Conservation (phyloP, 2,113 vertebrate species). For the Chloropsis hardwickii region DNA sequence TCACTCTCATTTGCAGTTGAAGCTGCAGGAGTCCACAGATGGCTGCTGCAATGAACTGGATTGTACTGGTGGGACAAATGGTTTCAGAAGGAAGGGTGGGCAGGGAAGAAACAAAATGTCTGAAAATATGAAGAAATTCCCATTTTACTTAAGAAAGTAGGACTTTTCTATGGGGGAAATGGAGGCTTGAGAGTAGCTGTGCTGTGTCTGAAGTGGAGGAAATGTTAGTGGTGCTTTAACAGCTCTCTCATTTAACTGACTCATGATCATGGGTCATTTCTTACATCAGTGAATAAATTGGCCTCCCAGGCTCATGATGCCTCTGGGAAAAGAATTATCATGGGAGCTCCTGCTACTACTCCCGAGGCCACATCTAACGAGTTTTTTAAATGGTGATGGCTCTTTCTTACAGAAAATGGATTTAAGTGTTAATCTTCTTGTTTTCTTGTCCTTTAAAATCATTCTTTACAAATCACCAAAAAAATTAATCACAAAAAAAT, state of each 20-base stretch:
- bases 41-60: not conserved
- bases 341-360: not conserved
- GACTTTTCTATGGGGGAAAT: not conserved
- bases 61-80: not conserved
- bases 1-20: not conserved
- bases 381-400: not conserved
- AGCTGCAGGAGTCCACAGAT: not conserved
- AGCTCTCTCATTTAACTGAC: not conserved
- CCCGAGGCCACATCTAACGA: not conserved
- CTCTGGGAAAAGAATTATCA: constrained; percentile 19
- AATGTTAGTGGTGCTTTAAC: not conserved
- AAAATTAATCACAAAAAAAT: not conserved
- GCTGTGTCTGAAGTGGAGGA: not conserved
- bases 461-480: not conserved
- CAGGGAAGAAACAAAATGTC: not conserved
- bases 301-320: not conserved
- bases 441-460: not conserved
- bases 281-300: not conserved
- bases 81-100: not conserved
- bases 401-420: not conserved
- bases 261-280: not conserved
- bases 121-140: not conserved
- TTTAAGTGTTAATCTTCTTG: not conserved
- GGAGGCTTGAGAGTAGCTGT: not conserved
- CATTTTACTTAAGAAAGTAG: not conserved